Percentiles rank a stretch among this genome's conserved stretches.
phyloP scores from a whole-genome alignment of 2,888 invertebrate species.

The Crocallis elinguaria region DNA sequence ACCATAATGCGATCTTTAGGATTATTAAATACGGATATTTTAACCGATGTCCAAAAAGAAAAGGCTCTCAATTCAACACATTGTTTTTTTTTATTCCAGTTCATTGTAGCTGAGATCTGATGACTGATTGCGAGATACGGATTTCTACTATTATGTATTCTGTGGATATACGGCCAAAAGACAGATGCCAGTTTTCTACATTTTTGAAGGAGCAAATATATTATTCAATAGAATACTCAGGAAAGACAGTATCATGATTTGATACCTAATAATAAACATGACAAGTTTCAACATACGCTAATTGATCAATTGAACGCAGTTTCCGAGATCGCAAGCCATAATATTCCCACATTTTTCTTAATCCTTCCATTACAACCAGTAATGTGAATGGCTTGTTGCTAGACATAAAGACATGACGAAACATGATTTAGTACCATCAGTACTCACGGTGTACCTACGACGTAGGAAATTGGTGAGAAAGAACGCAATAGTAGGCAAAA shows the following conservation, averaged over 20 bases:
- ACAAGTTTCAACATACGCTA: slow-evolving; percentile 25
- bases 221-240: not conserved
- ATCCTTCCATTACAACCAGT: slow-evolving; percentile 26
- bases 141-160: too few species aligned
- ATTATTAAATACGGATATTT: too few species aligned
- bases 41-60: too few species aligned
- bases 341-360: slow-evolving; percentile 51
- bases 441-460: slow-evolving; percentile 1
- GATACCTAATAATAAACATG: not conserved
- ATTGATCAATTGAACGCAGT: slow-evolving; percentile 31
- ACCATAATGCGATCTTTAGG: not conserved
- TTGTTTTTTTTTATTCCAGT: too few species aligned
- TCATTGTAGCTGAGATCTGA: too few species aligned
- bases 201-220: too few species aligned
- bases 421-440: slow-evolving; percentile 29
- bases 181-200: too few species aligned
- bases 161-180: too few species aligned
- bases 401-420: slow-evolving; percentile 39
- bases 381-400: slow-evolving; percentile 27
- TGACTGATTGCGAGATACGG: too few species aligned
- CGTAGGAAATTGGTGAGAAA: not conserved
- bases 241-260: not conserved
- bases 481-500: not conserved
- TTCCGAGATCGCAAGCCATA: slow-evolving; percentile 39
- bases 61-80: too few species aligned